Evolutionary conservation across 1,140 invertebrate genomes (phyloP).

Genomic region (Lethrus apterus): DNA sequence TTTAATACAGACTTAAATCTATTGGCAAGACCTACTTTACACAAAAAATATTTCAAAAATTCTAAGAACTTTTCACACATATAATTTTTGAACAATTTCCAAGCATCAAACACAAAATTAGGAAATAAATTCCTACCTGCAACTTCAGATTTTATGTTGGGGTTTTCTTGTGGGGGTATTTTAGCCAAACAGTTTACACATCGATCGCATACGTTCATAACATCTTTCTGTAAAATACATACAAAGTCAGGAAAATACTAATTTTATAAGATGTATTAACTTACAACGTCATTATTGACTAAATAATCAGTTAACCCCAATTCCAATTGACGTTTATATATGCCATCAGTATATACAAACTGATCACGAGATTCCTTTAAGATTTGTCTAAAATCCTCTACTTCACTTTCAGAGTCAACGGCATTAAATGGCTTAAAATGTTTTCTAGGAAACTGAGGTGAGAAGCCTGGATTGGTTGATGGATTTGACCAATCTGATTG

Average conservation of each 20-base stretch:
- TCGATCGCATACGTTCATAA: conserved; percentile 5
- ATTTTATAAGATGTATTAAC: conserved; percentile 1
- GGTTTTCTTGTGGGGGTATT: conserved; percentile 2
- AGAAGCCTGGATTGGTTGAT: conserved; percentile 51
- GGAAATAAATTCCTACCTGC: conserved; percentile 31
- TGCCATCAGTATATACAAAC: conserved; percentile 30
- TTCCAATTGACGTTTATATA: conserved; percentile 33
- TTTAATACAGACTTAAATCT: no score
- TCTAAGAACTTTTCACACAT: conserved; percentile 27
- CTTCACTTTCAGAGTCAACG: conserved; percentile 34
- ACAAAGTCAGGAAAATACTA: not conserved
- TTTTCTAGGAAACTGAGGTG: conserved; percentile 43
- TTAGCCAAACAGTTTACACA: conserved; percentile 6
- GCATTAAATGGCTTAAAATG: conserved; percentile 20
- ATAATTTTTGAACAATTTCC: conserved; percentile 30
- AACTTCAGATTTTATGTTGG: conserved; percentile 2
- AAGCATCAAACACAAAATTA: conserved; percentile 29
- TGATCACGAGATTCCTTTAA: conserved; percentile 33
- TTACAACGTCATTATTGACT: conserved; percentile 36
- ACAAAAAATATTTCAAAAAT: conserved; percentile 25
- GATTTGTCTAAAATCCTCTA: conserved; percentile 32
- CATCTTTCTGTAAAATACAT: conserved; percentile 4
- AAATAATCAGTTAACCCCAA: conserved; percentile 29
- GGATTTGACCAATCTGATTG: conserved; percentile 71
- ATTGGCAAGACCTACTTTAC: no score